A percentile compares a stretch with the other conserved stretches of the same genome.
Conservation (phyloP, 1,140 invertebrate genomes). For the Pseudomyrmex dendroicus region DNA sequence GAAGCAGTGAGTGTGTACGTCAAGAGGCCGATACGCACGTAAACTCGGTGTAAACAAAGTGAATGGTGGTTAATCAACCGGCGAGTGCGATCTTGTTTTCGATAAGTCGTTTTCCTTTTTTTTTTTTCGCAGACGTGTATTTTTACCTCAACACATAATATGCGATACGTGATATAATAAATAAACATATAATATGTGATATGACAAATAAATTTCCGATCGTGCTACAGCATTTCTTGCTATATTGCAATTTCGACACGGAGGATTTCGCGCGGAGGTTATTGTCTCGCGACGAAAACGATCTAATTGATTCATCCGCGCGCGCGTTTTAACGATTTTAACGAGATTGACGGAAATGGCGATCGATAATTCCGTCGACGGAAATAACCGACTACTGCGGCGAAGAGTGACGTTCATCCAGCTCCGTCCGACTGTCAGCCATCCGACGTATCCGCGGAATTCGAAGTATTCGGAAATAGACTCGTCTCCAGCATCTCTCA, state of each 20-base stretch:
- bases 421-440: conserved; percentile 48
- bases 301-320: conserved; percentile 33
- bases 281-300: neutral
- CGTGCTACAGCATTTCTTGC: too few species aligned
- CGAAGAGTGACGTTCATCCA: conserved; percentile 25
- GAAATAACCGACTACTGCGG: conserved; percentile 63
- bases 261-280: neutral
- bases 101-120: neutral
- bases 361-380: conserved; percentile 49
- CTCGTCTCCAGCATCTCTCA: conserved; percentile 68
- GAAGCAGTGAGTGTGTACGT: conserved; percentile 1
- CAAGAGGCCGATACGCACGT: neutral
- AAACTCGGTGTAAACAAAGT: neutral
- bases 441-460: conserved; percentile 60
- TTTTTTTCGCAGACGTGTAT: neutral
- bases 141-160: too few species aligned
- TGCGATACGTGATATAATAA: too few species aligned
- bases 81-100: neutral
- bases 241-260: neutral
- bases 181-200: too few species aligned
- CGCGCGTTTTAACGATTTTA: conserved; percentile 30
- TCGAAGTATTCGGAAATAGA: conserved; percentile 69
- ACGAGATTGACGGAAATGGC: conserved; percentile 18
- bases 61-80: conserved; percentile 15
- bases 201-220: too few species aligned